These are phyloP conservation scores for Atta colombica DNA, from an alignment of 1,140 invertebrate species.

Conservation along the genomic window DNA sequence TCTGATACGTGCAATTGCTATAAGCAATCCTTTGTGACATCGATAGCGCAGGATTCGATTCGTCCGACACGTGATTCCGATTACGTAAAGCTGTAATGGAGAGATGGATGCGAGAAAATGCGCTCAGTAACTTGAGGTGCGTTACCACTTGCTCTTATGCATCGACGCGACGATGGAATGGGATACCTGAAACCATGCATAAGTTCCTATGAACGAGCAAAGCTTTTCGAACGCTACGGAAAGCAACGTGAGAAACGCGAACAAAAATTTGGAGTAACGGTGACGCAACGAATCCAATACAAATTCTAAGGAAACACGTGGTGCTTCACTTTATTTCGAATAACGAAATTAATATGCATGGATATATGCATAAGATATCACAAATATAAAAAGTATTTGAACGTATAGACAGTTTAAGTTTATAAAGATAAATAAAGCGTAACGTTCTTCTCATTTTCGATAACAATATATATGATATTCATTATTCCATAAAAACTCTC, in stretches of 20 bases:
- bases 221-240: slow-evolving; percentile 21
- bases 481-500: too few species aligned
- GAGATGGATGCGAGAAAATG: slow-evolving; percentile 4
- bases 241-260: background rate
- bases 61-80: slow-evolving; percentile 41
- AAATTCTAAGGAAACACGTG: background rate
- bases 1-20: background rate
- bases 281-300: background rate
- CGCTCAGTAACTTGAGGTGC: slow-evolving; percentile 14
- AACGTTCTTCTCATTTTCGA: background rate
- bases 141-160: slow-evolving; percentile 24
- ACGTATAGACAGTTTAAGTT: background rate
- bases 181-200: slow-evolving; percentile 7
- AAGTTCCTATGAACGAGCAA: slow-evolving; percentile 31
- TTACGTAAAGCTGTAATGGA: slow-evolving; percentile 25
- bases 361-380: background rate
- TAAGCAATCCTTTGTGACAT: slow-evolving; percentile 25
- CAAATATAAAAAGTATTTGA: background rate
- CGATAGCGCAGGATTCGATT: background rate
- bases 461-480: background rate
- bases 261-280: slow-evolving; percentile 21
- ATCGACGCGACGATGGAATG: background rate
- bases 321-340: background rate
- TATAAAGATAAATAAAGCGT: background rate
- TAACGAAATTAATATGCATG: too few species aligned